Base-by-base conservation (phyloP, 1,140 invertebrate species). In the Zaprionus camerounensis region DNA sequence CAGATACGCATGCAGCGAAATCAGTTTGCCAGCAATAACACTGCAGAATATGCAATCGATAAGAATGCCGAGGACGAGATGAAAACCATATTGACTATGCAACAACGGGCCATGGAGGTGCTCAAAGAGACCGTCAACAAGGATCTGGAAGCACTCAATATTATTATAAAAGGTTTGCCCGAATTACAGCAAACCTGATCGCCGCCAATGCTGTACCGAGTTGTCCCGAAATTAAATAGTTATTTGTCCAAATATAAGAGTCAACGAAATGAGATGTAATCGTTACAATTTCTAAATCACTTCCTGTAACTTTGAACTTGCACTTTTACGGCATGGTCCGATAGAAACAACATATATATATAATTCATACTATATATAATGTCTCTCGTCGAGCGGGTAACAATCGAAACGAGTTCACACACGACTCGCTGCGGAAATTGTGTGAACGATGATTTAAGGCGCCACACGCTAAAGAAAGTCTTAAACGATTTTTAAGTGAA, bases 41-140 rank as follows among this genome's bases (percentile, higher is more conserved):
- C 93, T 3, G 93, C 94, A 56, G 93, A 94, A 77, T 95, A 95
- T 66, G 93, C 94, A n/a, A 88, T 95, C n/a, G 94, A 95, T 73
- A 93, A 94, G 73, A 94, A 94, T 78, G 94, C 94, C 20, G 94
- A 95, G 92, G 94, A 95, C 75, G 95, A 95, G 83, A 94, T 95
- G 91, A 95, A 95, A 62, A 94, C 97, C 93, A 97, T 97, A 91
- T 91, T 98, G 51, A 94, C 94, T 22, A 95, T 97, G 94, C 96
- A 98, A 90, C 97, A 98, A 86, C 95, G 96, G 69, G 97, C 97
- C 0, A 97, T 98, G 94, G 94, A 96, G 46, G 96, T 97, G 78
- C 93, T 98, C 2, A 95, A 97, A 57, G 95, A 96, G 22, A 97
- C 97, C 1, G 95, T 97, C 22, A 96, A 96, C 75, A 94, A 95